These are phyloP conservation scores for Psittacula derbiana DNA, from an alignment of 2,797 vertebrate species.

Conservation along the genomic window DNA sequence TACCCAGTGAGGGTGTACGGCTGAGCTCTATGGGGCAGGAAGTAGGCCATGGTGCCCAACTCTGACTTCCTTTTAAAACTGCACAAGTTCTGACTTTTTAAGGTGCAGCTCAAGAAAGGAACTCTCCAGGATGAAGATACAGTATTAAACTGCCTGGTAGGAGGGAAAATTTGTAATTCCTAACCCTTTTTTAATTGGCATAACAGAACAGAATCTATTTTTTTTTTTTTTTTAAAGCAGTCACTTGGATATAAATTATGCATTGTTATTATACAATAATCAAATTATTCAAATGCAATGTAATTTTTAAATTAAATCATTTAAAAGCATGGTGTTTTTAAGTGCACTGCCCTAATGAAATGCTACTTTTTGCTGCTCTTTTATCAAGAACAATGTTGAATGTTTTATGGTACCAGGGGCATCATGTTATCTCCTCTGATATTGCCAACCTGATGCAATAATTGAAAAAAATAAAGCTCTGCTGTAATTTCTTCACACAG, in stretches of 20 bases:
- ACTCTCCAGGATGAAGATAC: not conserved
- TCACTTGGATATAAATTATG: not conserved
- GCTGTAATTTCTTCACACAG: slow-evolving; percentile 1
- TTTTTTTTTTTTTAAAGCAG: not conserved
- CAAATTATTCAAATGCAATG: not conserved
- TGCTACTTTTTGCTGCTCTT: slow-evolving; percentile 23
- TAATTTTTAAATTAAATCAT: slow-evolving; percentile 24
- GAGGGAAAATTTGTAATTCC: not conserved
- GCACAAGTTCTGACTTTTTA: not conserved
- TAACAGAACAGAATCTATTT: not conserved
- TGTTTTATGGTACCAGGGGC: slow-evolving; percentile 19
- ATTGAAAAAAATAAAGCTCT: not conserved
- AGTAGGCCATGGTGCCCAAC: no score
- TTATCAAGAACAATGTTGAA: slow-evolving; percentile 11
- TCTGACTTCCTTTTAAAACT: not conserved
- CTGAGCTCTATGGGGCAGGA: not conserved
- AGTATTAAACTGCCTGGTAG: not conserved
- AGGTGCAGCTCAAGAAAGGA: not conserved
- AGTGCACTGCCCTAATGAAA: not conserved
- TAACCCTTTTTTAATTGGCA: not conserved
- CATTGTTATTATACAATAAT: slow-evolving; percentile 26
- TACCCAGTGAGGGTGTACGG: not conserved
- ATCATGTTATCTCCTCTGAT: slow-evolving; percentile 22
- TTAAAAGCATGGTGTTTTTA: not conserved
- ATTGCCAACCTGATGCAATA: not conserved